Conservation (phyloP, 1,140 invertebrate genomes). For the Calosoma granatense region DNA sequence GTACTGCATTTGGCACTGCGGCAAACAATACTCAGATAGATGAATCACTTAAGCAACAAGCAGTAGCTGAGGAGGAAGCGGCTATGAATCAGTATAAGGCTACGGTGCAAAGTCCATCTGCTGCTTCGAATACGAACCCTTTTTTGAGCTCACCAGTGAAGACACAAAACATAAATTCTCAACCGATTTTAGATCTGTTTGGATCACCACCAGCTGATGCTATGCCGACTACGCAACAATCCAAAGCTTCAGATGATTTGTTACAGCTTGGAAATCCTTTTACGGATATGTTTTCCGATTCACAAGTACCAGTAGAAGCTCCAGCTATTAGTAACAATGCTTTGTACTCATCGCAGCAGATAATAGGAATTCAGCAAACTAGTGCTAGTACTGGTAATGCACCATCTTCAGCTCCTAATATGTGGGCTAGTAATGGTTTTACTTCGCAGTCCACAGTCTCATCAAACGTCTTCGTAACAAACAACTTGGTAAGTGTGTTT, state of each 20-base stretch:
- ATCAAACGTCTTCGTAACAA: slow-evolving; percentile 25
- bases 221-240: slow-evolving; percentile 25
- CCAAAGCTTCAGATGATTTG: slow-evolving; percentile 80
- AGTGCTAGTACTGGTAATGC: slow-evolving; percentile 3
- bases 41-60: slow-evolving; percentile 75
- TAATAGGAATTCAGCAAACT: slow-evolving; percentile 14
- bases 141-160: slow-evolving; percentile 60
- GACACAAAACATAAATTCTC: slow-evolving; percentile 34
- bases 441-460: slow-evolving; percentile 12
- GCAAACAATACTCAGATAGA: slow-evolving; percentile 67
- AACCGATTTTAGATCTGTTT: slow-evolving; percentile 75
- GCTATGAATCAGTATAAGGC: slow-evolving; percentile 91
- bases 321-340: slow-evolving; percentile 49
- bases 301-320: slow-evolving; percentile 30
- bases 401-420: slow-evolving; percentile 13
- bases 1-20: slow-evolving; percentile 72
- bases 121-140: slow-evolving; percentile 64
- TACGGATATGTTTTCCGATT: slow-evolving; percentile 62
- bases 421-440: slow-evolving; percentile 21
- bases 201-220: slow-evolving; percentile 41
- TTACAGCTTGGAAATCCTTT: slow-evolving; percentile 83
- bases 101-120: slow-evolving; percentile 65
- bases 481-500: slow-evolving; percentile 27
- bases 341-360: slow-evolving; percentile 58
- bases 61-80: slow-evolving; percentile 88